Evolutionary conservation across 2,888 invertebrate species (phyloP), one percentile per base, ranked within the genome.

Genomic region (Nomada fabriciana): DNA sequence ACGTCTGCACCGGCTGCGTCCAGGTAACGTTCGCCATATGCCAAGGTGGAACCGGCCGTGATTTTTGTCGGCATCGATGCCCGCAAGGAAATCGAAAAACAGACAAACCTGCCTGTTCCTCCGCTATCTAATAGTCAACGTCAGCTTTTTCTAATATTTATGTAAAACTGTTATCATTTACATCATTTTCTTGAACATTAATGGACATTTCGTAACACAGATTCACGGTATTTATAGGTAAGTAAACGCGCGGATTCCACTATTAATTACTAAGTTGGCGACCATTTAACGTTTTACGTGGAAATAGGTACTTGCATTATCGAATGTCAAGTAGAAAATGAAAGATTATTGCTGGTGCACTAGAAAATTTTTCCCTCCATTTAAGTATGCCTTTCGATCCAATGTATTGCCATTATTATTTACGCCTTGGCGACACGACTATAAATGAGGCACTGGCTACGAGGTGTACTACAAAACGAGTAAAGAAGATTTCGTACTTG

Each of bases 1-100:
- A 36, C 7, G 36, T 79, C 55, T 82, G 80, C 83, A 71, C 76
- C 80, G 86, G 84, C 82, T 88, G 78, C 70, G 77, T 53, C 84
- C 83, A 92, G 92, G 92, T 92, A 90, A 92, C 92, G 90, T 92
- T 89, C 92, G 87, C 92, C 92, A 92, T 89, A 91, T 92, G 92
- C 88, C 88, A 67, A 85, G 65, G 72, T 81, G 82, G 82, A 83
- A 90, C 89, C 88, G 88, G 88, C 88, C 85, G 86, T 82, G 89
- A 91, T 88, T 90, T 88, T 88, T 88, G 74, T 23, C 57, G 52
- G 65, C 42, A 60, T 43, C 59, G 55, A 10, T 67, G 75, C 82
- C 82, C 67, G 60, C 63, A 75, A 84, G 59, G 76, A 81, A 83
- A 69, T 83, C 70, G 74, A 86, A 86, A 82, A 79, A 76, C 71